These are phyloP conservation scores for Hydropotes inermis DNA, from an alignment of 2,113 vertebrate genomes.

Conservation along the genomic window DNA sequence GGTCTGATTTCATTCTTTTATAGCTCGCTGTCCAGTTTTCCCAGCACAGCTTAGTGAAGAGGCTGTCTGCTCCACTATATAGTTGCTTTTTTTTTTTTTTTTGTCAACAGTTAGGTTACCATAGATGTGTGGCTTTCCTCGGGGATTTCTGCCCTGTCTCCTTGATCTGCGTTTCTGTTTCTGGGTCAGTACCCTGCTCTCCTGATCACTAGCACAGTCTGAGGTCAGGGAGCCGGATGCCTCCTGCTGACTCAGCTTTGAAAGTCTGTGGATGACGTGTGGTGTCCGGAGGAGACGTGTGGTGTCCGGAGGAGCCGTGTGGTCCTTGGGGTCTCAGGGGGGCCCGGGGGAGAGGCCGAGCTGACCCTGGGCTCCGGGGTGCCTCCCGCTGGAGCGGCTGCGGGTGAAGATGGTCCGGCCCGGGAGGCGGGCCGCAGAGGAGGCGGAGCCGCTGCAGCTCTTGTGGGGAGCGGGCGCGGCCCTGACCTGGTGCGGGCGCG, in stretches of 20 bases:
- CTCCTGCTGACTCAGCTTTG: neutral
- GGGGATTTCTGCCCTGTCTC: neutral
- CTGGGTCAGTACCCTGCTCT: neutral
- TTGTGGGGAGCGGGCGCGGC: rapidly evolving
- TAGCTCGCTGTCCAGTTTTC: neutral
- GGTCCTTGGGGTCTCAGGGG: neutral
- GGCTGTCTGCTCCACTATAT: neutral
- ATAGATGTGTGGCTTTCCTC: neutral
- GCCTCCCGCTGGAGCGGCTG: rapidly evolving
- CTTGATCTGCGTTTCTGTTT: neutral
- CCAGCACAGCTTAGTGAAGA: neutral
- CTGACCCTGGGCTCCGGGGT: neutral
- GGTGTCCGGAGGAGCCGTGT: rapidly evolving
- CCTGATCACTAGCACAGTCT: neutral
- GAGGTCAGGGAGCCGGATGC: neutral
- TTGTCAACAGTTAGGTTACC: neutral
- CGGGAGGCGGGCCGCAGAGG: neutral
- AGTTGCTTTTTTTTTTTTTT: neutral
- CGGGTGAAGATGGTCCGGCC: rapidly evolving
- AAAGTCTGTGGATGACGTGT: rapidly evolving
- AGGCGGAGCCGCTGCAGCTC: neutral
- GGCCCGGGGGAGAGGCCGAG: rapidly evolving
- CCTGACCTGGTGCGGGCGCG: rapidly evolving
- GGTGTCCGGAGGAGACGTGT: rapidly evolving
- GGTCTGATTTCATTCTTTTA: neutral